These are phyloP conservation scores for Tetranychus piercei DNA, from an alignment of 2,888 invertebrate genomes.

Conservation along the genomic window DNA sequence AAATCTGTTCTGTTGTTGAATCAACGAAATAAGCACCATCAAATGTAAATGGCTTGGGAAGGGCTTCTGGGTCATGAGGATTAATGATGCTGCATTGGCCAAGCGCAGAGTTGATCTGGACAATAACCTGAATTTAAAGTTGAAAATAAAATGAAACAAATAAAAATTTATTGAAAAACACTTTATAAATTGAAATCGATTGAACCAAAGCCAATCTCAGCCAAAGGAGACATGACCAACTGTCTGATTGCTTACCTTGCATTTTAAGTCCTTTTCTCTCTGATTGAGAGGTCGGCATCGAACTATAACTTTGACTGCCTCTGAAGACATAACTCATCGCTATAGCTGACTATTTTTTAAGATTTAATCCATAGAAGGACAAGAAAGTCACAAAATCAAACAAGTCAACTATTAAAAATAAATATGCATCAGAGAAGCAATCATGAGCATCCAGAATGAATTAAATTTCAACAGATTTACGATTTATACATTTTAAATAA, in stretches of 20 bases:
- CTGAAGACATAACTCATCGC: slow-evolving; percentile 31
- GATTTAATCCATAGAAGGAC: neutral
- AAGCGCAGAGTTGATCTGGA: slow-evolving; percentile 45
- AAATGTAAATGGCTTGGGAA: slow-evolving; percentile 54
- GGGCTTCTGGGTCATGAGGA: slow-evolving; percentile 42
- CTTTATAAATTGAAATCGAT: slow-evolving; percentile 7
- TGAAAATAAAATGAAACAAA: neutral
- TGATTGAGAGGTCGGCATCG: slow-evolving; percentile 69
- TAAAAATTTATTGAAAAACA: slow-evolving; percentile 6
- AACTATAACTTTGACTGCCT: slow-evolving; percentile 61
- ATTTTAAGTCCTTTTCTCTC: slow-evolving; percentile 49
- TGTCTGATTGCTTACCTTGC: slow-evolving; percentile 38
- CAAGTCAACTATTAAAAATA: too few species aligned
- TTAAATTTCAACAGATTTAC: too few species aligned
- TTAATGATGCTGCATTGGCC: slow-evolving; percentile 45
- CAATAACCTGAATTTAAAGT: slow-evolving; percentile 41
- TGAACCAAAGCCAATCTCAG: neutral
- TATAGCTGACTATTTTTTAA: neutral
- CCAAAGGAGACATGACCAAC: neutral
- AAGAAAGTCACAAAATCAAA: neutral
- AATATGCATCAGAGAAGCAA: too few species aligned
- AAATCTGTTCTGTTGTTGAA: slow-evolving; percentile 62
- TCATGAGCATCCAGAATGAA: too few species aligned
- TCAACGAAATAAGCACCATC: slow-evolving; percentile 61
- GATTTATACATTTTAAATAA: too few species aligned